phyloP scores from a whole-genome alignment of 2,113 vertebrate genomes.

The Rhinolophus ferrumequinum region DNA sequence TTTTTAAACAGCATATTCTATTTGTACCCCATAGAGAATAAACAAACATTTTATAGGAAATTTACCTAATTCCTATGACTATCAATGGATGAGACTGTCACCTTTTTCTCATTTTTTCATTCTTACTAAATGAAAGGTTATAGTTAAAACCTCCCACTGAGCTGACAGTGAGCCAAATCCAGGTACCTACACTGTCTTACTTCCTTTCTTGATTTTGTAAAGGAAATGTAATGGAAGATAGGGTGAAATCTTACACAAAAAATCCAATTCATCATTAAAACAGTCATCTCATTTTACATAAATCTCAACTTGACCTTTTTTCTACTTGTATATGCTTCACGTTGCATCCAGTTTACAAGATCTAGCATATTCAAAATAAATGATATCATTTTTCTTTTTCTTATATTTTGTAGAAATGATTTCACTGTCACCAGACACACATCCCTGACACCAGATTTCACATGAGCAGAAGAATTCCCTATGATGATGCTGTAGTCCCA shows the following conservation, averaged over 20 bases:
- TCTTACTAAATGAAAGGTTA: neutral
- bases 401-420: constrained; percentile 33
- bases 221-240: neutral
- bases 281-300: neutral
- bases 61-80: neutral
- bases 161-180: neutral
- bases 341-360: neutral
- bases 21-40: neutral
- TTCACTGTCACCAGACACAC: constrained; percentile 11
- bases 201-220: neutral
- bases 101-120: neutral
- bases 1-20: constrained; percentile 21
- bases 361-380: neutral
- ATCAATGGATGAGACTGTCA: neutral
- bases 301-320: neutral
- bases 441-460: too few species aligned
- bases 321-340: neutral
- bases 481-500: neutral
- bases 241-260: neutral
- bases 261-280: neutral
- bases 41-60: constrained; percentile 17
- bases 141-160: constrained; percentile 45
- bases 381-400: neutral
- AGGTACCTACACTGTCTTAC: neutral
- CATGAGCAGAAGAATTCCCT: constrained; percentile 25